These are phyloP conservation scores for Leptinotarsa haldemani DNA, from an alignment of 2,888 invertebrate species.

Conservation along the genomic window DNA sequence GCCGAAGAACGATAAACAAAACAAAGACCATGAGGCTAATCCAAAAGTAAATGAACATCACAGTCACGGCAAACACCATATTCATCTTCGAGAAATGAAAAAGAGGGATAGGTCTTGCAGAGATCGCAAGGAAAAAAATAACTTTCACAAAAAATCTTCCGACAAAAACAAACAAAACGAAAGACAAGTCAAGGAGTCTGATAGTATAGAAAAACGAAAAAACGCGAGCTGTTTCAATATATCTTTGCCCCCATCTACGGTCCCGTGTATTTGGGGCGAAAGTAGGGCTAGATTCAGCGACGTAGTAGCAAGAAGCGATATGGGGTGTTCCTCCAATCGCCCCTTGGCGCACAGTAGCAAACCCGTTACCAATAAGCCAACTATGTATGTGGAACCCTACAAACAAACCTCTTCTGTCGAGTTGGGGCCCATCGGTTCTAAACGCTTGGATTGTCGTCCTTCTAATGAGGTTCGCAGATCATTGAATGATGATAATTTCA, in stretches of 20 bases:
- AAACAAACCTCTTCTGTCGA: conserved; percentile 58
- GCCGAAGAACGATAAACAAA: conserved; percentile 42
- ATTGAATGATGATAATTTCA: conserved; percentile 42
- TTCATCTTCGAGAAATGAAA: conserved; percentile 43
- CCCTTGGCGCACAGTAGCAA: conserved; percentile 37
- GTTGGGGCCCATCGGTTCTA: conserved; percentile 67
- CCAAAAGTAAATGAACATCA: conserved; percentile 36
- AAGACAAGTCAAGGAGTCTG: conserved; percentile 40
- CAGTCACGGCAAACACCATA: conserved; percentile 41
- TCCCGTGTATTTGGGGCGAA: conserved; percentile 68
- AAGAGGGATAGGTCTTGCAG: conserved; percentile 50
- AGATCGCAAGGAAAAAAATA: conserved; percentile 57
- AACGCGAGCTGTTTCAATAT: conserved; percentile 46
- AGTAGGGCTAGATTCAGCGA: conserved; percentile 72
- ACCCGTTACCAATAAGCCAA: conserved; percentile 55
- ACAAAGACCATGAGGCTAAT: conserved; percentile 35
- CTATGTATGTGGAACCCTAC: conserved; percentile 63
- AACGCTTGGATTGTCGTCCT: conserved; percentile 45
- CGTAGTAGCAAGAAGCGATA: conserved; percentile 70
- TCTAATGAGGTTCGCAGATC: conserved; percentile 33
- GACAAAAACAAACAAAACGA: conserved; percentile 47
- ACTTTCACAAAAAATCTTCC: conserved; percentile 43
- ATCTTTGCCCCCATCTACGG: conserved; percentile 52
- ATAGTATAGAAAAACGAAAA: conserved; percentile 36
- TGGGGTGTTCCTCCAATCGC: conserved; percentile 45